Base-by-base conservation (phyloP, 2,797 vertebrate genomes). In the Podarcis lilfordi region DNA sequence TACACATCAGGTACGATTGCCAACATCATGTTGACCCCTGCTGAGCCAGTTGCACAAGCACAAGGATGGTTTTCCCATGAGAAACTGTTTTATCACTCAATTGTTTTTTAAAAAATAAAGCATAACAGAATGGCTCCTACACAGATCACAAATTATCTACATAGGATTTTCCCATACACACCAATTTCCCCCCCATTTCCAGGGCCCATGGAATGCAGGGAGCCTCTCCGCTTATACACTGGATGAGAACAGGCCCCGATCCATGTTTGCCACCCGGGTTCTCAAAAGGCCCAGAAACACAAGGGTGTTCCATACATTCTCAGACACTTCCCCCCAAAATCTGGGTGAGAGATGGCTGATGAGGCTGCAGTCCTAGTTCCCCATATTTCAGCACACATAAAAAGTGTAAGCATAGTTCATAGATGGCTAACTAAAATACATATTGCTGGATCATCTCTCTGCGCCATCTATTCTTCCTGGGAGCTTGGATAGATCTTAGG, bases 71-170 rank as follows among this genome's bases (percentile, higher is more conserved):
- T 77, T 55, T 55, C 50, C 71, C 27, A 55, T 55, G 43, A 61
- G 59, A 76, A 86, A 68, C 5, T 7, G 82, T 23, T 32, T 85
- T 82, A 82, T 86, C 43, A 1, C 61, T 40, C 43, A 43, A 59
- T 68, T 76, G 50, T 45, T 59, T 72, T 79, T 79, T 32, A 2
- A 35, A 32, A n/a, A 29, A 32, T 5, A 79, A 87, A 55, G 27
- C 27, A 27, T 25, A 40, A 80, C 35, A 72, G 25, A 32, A n/a
- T 64, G 77, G 40, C 72, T 64, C 61, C 82, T 69, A 71, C 27
- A 87, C 29, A 82, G n/a, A 19, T 61, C 50, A 82, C 71, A 61
- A 85, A 81, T 77, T 82, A 69, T 85, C 55, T 88, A 64, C 72
- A 86, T 5, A 43, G 6, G 32, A 55, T 69, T 81, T 35, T 23